A percentile compares a stretch with the other conserved stretches of the same genome.
Conservation (phyloP, 2,797 vertebrate genomes). For the Coilia nasus region DNA sequence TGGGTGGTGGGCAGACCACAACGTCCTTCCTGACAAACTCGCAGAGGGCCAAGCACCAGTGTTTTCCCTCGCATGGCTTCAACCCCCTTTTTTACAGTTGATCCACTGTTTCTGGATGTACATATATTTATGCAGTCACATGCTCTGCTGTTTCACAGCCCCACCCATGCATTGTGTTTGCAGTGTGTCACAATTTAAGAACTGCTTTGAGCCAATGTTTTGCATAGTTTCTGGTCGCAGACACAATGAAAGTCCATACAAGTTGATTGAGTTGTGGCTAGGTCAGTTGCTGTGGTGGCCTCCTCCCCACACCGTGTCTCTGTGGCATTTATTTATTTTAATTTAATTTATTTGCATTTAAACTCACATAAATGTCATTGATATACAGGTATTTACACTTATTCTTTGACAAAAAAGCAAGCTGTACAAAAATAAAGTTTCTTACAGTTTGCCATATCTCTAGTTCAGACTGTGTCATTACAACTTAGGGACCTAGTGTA, state of each 20-base stretch:
- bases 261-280: background rate
- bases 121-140: background rate
- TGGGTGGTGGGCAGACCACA: constrained; percentile 45
- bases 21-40: constrained; percentile 27
- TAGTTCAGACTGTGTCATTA: too few relatives aligned
- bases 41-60: background rate
- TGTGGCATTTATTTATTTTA: too few relatives aligned
- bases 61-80: background rate
- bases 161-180: background rate
- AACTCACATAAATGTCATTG: too few relatives aligned
- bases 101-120: background rate
- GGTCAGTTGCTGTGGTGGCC: background rate
- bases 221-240: background rate
- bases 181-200: background rate
- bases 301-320: too few relatives aligned
- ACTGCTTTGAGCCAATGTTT: background rate
- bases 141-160: background rate
- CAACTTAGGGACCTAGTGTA: too few relatives aligned
- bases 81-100: background rate
- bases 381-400: too few relatives aligned
- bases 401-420: too few relatives aligned
- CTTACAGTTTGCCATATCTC: too few relatives aligned
- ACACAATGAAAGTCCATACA: too few relatives aligned
- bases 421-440: too few relatives aligned
- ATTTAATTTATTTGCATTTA: too few relatives aligned